Percentiles rank a stretch among this genome's conserved stretches.
Conservation (phyloP, 2,888 invertebrate genomes). For the Mongoloraphidia duomilia region DNA sequence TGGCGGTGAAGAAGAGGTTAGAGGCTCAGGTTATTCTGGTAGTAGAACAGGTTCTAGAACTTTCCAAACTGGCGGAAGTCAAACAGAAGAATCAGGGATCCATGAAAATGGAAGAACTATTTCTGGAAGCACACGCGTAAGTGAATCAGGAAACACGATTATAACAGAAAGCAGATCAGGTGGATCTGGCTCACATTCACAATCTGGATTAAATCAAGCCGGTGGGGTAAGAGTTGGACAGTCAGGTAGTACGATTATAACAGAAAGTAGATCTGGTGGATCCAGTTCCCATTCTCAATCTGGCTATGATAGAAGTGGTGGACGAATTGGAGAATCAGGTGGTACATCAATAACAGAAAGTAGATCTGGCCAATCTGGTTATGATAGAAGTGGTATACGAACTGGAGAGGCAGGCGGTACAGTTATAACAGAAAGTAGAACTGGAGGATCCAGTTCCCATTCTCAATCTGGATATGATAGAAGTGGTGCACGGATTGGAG, state of each 20-base stretch:
- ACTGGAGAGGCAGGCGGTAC: constrained; percentile 11
- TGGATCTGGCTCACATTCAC: constrained; percentile 6
- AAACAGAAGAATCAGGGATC: not conserved
- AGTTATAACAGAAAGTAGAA: constrained; percentile 12
- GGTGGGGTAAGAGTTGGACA: constrained; percentile 11
- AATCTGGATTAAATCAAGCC: constrained; percentile 7
- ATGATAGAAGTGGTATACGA: constrained; percentile 11
- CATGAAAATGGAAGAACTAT: constrained; percentile 1
- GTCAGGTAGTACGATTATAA: constrained; percentile 12
- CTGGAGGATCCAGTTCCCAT: constrained; percentile 7
- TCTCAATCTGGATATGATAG: constrained; percentile 7
- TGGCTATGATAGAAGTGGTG: constrained; percentile 10
- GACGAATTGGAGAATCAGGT: constrained; percentile 10
- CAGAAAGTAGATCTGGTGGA: constrained; percentile 9
- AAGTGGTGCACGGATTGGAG: constrained; percentile 10
- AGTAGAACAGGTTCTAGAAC: not conserved
- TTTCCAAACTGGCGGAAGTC: not conserved
- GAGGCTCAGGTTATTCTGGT: not conserved
- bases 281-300: constrained; percentile 5
- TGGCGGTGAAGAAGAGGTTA: not conserved
- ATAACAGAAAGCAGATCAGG: constrained; percentile 11
- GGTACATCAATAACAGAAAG: constrained; percentile 11
- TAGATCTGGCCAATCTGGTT: constrained; percentile 2
- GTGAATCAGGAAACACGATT: constrained; percentile 5
- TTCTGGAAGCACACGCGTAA: constrained; percentile 2